Evolutionary conservation across 2,888 invertebrate species (phyloP).

Genomic region (Pachycephus smyrnensis): DNA sequence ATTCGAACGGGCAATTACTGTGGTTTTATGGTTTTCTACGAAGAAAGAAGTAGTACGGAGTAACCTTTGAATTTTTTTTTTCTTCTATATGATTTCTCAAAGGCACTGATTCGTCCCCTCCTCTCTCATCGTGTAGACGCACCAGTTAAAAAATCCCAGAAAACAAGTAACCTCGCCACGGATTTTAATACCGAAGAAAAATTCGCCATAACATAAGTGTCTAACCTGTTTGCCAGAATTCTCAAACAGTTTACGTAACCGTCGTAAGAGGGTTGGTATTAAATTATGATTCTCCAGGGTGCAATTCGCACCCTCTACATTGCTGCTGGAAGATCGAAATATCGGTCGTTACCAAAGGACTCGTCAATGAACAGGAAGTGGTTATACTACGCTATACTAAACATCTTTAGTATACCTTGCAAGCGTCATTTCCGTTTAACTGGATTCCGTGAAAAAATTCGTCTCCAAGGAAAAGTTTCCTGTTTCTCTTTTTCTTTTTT

Average conservation of each 20-base stretch:
- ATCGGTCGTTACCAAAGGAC: background rate
- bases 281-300: background rate
- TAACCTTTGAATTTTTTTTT: background rate
- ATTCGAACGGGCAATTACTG: background rate
- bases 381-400: background rate
- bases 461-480: background rate
- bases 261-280: background rate
- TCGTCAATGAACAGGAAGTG: background rate
- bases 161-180: background rate
- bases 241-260: background rate
- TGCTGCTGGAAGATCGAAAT: background rate
- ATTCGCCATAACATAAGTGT: background rate
- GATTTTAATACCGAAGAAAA: background rate
- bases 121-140: no score
- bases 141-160: background rate
- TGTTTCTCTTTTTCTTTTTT: background rate
- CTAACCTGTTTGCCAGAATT: background rate
- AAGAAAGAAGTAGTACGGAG: background rate
- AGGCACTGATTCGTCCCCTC: background rate
- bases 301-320: background rate
- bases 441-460: background rate
- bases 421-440: background rate
- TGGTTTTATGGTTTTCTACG: background rate
- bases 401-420: background rate
- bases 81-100: background rate